Conservation (phyloP, 2,888 invertebrate species). For the Brassicogethes aeneus region DNA sequence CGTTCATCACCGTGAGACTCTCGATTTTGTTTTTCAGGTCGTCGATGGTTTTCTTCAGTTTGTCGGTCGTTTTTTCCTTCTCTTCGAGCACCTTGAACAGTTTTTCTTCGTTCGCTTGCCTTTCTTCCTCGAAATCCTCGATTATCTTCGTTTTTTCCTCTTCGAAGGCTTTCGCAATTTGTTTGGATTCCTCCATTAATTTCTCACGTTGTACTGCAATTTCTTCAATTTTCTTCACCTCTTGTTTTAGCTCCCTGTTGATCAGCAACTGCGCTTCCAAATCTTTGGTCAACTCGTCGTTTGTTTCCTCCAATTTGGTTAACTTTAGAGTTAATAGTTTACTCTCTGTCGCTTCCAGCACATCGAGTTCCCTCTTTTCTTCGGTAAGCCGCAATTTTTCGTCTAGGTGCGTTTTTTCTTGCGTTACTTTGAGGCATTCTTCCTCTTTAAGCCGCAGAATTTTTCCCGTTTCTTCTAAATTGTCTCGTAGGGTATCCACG, state of each 20-base stretch:
- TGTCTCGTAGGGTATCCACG: background rate
- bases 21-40: slow-evolving; percentile 5
- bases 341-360: background rate
- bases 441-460: background rate
- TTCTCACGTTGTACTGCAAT: background rate
- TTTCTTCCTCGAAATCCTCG: background rate
- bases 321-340: background rate
- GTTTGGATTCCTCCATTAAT: background rate
- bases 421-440: background rate
- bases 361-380: background rate
- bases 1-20: slow-evolving; percentile 2
- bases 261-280: background rate
- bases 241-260: background rate
- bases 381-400: background rate
- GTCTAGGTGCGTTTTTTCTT: background rate
- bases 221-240: background rate
- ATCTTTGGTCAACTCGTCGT: background rate
- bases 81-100: background rate
- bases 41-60: background rate
- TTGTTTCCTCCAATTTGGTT: background rate
- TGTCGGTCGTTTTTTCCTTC: background rate
- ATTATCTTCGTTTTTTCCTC: slow-evolving; percentile 1
- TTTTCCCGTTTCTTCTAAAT: background rate
- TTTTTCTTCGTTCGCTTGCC: background rate
- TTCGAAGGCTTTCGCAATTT: background rate